These are phyloP conservation scores for Mylabris phalerata DNA, from an alignment of 1,140 invertebrate genomes.

Conservation along the genomic window DNA sequence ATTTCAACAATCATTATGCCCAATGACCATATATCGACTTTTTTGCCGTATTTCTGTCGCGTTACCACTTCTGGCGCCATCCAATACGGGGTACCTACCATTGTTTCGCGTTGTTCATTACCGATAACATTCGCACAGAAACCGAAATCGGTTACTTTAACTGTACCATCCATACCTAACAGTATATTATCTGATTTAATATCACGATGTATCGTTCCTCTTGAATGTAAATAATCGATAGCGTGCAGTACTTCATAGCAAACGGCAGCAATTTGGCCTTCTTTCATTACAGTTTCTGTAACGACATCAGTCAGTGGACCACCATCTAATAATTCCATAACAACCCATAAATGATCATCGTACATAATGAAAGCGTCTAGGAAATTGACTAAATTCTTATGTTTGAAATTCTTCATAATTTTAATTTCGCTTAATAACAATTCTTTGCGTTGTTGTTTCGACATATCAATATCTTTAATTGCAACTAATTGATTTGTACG, in stretches of 20 bases:
- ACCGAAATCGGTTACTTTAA: conserved; percentile 98
- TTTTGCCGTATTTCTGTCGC: conserved; percentile 76
- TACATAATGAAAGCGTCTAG: conserved; percentile 84
- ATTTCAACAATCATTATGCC: conserved; percentile 99
- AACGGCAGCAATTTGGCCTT: conserved; percentile 93
- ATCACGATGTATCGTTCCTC: conserved; percentile 87
- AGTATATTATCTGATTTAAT: conserved; percentile 97
- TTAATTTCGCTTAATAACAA: conserved; percentile 92
- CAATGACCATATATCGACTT: conserved; percentile 93
- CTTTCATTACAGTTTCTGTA: conserved; percentile 96
- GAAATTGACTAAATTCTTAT: conserved; percentile 97
- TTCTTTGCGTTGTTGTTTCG: conserved; percentile 90
- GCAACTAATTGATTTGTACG: conserved; percentile 75
- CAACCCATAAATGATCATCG: conserved; percentile 86
- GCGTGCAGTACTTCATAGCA: conserved; percentile 89
- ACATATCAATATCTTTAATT: conserved; percentile 93
- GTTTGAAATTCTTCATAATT: conserved; percentile 87
- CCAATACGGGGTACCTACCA: conserved; percentile 89
- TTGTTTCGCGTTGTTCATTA: conserved; percentile 92
- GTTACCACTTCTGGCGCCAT: conserved; percentile 90
- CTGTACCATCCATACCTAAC: conserved; percentile 90
- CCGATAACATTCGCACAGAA: conserved; percentile 89
- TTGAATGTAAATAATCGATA: conserved; percentile 84
- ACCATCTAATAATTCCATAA: conserved; percentile 94
- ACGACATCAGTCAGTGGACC: conserved; percentile 96